Conservation (phyloP, 2,113 vertebrate genomes). For the Lophius piscatorius region DNA sequence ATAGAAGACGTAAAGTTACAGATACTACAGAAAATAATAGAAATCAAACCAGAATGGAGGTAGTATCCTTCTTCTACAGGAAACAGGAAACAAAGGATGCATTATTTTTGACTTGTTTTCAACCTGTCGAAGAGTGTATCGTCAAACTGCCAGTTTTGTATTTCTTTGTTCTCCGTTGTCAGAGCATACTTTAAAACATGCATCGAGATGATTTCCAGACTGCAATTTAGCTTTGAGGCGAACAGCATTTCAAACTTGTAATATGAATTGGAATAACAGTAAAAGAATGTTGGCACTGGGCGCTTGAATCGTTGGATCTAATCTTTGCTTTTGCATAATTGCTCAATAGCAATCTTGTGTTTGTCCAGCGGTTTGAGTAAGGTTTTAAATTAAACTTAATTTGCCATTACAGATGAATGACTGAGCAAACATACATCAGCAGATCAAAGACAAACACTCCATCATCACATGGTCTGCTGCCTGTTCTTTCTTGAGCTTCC, state of each 20-base stretch:
- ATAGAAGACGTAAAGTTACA: no score
- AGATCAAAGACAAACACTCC: constrained; percentile 59
- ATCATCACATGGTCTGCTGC: constrained; percentile 61
- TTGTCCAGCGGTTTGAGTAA: constrained; percentile 10
- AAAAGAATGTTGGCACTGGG: constrained; percentile 1
- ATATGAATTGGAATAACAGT: not conserved
- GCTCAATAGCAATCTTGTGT: not conserved
- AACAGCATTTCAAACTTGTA: no score
- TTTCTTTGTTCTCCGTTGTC: constrained; percentile 3
- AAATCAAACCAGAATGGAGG: no score
- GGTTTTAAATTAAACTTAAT: constrained; percentile 37
- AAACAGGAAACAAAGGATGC: no score
- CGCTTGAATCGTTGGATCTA: not conserved
- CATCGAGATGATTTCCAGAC: not conserved
- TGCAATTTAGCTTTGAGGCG: not conserved
- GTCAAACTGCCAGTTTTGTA: not conserved
- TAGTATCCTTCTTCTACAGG: no score
- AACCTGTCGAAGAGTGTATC: not conserved
- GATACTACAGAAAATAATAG: no score
- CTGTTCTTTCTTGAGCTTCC: constrained; percentile 54
- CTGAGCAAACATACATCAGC: constrained; percentile 15
- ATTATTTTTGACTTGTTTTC: no score
- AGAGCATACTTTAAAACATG: not conserved
- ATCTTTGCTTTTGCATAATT: not conserved
- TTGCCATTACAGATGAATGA: constrained; percentile 26